Percentiles rank a stretch among this genome's conserved stretches.
Evolutionary conservation across 2,888 invertebrate genomes (phyloP).

Genomic region (Drosophila fulvimacula): DNA sequence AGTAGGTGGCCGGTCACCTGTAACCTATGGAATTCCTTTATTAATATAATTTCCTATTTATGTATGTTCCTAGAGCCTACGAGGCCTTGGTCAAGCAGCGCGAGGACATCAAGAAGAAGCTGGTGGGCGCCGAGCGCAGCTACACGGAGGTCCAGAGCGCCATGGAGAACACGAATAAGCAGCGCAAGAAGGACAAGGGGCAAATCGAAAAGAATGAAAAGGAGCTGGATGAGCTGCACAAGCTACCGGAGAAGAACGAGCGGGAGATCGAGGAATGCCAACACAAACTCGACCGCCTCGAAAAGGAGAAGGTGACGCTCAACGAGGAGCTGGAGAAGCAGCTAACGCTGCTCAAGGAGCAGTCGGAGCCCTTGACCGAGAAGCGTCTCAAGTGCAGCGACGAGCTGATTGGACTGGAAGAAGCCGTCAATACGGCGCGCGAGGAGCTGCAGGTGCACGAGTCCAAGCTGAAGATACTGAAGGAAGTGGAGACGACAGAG

Average conservation of each 20-base stretch:
- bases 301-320: conserved; percentile 86
- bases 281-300: conserved; percentile 86
- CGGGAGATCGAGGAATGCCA: conserved; percentile 89
- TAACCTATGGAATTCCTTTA: neutral
- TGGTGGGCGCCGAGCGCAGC: conserved; percentile 88
- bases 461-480: conserved; percentile 92
- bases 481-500: conserved; percentile 83
- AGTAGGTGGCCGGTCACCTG: conserved; percentile 50
- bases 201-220: conserved; percentile 88
- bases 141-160: conserved; percentile 89
- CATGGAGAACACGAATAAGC: conserved; percentile 89
- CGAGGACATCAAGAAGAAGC: conserved; percentile 87
- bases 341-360: conserved; percentile 86
- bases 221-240: conserved; percentile 88
- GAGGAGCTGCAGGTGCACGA: conserved; percentile 87
- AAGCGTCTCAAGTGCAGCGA: conserved; percentile 87
- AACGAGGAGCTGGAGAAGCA: conserved; percentile 88
- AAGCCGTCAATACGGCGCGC: conserved; percentile 90
- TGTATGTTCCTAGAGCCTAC: conserved; percentile 85
- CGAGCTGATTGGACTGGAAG: conserved; percentile 89
- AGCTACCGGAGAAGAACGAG: conserved; percentile 90
- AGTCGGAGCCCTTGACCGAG: conserved; percentile 86
- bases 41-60: neutral
- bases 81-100: conserved; percentile 86
- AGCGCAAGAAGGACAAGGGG: conserved; percentile 90